phyloP scores from a whole-genome alignment of 2,113 vertebrate species.

The Colius striatus region DNA sequence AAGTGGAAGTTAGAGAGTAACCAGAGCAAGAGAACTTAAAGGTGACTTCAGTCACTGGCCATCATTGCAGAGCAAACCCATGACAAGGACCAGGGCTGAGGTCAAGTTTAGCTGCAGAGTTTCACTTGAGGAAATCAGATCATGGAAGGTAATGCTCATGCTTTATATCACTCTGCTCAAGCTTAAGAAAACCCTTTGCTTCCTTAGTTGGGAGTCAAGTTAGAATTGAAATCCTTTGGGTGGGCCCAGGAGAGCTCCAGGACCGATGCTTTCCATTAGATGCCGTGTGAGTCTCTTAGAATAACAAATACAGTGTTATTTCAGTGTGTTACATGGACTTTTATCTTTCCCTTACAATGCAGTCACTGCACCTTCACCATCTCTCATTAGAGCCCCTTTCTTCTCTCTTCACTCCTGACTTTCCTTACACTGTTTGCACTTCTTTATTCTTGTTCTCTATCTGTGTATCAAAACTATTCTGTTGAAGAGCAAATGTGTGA shows the following conservation, averaged over 20 bases:
- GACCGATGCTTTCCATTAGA: neutral
- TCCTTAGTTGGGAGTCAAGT: neutral
- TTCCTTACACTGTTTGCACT: slow-evolving; percentile 49
- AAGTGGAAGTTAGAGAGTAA: neutral
- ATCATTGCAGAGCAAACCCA: neutral
- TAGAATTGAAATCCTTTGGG: neutral
- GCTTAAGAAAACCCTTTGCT: neutral
- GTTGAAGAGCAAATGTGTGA: slow-evolving; percentile 51
- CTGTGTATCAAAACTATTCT: slow-evolving; percentile 32
- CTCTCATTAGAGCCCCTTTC: slow-evolving; percentile 47
- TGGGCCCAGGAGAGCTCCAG: neutral
- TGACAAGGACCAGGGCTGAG: too few species aligned
- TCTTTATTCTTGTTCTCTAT: slow-evolving; percentile 54
- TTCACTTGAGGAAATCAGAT: neutral
- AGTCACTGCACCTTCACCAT: neutral
- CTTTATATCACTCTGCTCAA: neutral
- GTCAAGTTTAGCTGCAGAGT: neutral
- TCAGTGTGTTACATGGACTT: neutral
- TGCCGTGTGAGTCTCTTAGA: neutral
- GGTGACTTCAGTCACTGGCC: neutral
- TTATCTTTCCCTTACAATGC: neutral
- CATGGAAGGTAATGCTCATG: rapidly evolving
- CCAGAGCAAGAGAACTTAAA: neutral
- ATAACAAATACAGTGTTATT: neutral
- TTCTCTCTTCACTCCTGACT: slow-evolving; percentile 23